Conservation (phyloP, 2,113 vertebrate genomes). For the Lipotes vexillifer region DNA sequence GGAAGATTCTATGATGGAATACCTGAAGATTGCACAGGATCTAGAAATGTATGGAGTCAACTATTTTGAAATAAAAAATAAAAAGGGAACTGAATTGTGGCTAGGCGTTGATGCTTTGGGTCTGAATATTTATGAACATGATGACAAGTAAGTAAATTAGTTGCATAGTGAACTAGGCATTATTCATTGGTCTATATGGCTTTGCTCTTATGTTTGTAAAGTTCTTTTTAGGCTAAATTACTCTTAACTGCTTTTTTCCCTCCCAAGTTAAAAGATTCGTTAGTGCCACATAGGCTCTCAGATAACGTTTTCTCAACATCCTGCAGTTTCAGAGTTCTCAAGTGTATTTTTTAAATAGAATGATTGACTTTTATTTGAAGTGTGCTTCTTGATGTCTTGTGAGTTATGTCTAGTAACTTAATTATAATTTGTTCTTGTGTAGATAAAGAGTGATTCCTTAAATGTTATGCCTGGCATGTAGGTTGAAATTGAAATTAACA, state of each 20-base stretch:
- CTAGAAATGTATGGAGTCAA: constrained; percentile 99
- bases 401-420: neutral
- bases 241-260: neutral
- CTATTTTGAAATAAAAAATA: constrained; percentile 99
- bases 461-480: neutral
- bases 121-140: constrained; percentile 97
- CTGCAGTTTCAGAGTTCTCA: neutral
- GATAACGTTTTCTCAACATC: neutral
- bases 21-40: constrained; percentile 97
- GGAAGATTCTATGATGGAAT: constrained; percentile 99
- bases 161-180: neutral
- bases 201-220: neutral
- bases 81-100: constrained; percentile 98
- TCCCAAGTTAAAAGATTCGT: neutral
- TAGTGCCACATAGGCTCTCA: neutral
- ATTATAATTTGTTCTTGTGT: neutral
- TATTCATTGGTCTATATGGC: neutral
- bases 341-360: neutral
- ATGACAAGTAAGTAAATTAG: constrained; percentile 91
- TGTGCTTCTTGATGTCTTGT: neutral
- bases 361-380: neutral
- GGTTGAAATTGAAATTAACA: neutral
- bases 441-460: constrained; percentile 14
- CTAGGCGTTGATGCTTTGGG: constrained; percentile 96
- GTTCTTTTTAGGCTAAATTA: neutral